Evolutionary conservation across 1,140 invertebrate genomes (phyloP).

Genomic region (Leptestheria dahalacensis): DNA sequence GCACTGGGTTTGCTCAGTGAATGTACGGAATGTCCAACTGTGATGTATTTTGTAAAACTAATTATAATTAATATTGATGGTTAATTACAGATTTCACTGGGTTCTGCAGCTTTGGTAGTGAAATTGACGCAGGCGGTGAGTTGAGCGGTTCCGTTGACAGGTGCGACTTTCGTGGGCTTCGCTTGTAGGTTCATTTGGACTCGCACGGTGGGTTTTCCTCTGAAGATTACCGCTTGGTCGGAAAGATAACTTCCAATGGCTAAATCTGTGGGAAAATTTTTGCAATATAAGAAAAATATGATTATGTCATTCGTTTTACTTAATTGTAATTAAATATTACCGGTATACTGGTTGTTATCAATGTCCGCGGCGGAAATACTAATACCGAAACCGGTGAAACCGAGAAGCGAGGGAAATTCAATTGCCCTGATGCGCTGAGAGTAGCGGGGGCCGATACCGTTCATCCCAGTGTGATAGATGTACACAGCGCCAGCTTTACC

Average conservation of each 20-base stretch:
- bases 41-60: neutral
- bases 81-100: conserved; percentile 1
- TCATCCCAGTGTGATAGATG: conserved; percentile 33
- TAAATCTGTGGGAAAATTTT: conserved; percentile 4
- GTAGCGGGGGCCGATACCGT: conserved; percentile 13
- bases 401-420: conserved; percentile 12
- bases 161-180: conserved; percentile 15
- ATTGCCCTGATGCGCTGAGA: conserved; percentile 15
- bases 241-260: conserved; percentile 8
- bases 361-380: conserved; percentile 25
- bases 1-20: too few relatives aligned
- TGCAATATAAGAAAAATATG: conserved; percentile 15
- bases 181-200: neutral
- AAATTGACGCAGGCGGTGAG: conserved; percentile 16
- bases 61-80: neutral
- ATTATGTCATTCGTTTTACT: neutral
- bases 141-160: conserved; percentile 24
- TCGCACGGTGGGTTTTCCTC: neutral
- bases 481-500: conserved; percentile 33
- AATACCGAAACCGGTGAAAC: conserved; percentile 25
- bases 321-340: conserved; percentile 20
- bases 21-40: too few relatives aligned
- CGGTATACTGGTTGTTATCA: conserved; percentile 30
- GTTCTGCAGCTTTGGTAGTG: conserved; percentile 1
- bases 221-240: neutral